A percentile compares a stretch with the other conserved stretches of the same genome.
phyloP scores from a whole-genome alignment of 2,888 invertebrate genomes.

The Hypolimnas misippus region DNA sequence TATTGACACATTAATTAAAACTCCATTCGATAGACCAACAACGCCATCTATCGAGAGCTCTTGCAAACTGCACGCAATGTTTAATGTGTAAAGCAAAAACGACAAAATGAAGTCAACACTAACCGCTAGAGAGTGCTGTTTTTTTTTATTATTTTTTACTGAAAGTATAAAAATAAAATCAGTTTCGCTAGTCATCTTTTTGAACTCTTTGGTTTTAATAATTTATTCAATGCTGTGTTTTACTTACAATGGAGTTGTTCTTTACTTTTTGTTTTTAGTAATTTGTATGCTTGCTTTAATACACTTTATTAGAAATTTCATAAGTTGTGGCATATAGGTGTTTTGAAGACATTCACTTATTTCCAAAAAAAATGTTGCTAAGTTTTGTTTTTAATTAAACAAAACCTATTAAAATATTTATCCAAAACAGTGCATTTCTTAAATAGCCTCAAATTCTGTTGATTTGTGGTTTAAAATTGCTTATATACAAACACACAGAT shows the following conservation, averaged over 20 bases:
- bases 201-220: background rate
- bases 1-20: slow-evolving; percentile 39
- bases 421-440: no score
- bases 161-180: slow-evolving; percentile 27
- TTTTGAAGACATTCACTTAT: no score
- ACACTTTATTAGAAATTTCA: background rate
- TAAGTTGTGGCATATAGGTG: no score
- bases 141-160: slow-evolving; percentile 60
- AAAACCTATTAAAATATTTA: no score
- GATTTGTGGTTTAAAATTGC: no score
- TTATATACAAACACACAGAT: no score
- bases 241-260: background rate
- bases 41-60: slow-evolving; percentile 50
- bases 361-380: no score
- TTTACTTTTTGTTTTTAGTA: background rate
- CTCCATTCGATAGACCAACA: slow-evolving; percentile 1
- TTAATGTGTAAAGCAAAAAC: slow-evolving; percentile 50
- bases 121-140: slow-evolving; percentile 71
- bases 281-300: no score
- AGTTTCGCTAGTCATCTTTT: slow-evolving; percentile 26
- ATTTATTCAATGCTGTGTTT: background rate
- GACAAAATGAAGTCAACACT: slow-evolving; percentile 46
- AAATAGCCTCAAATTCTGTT: no score
- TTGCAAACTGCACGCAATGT: slow-evolving; percentile 15
- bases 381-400: no score